phyloP scores from a whole-genome alignment of 1,140 invertebrate species.

The Trichoplusia ni region DNA sequence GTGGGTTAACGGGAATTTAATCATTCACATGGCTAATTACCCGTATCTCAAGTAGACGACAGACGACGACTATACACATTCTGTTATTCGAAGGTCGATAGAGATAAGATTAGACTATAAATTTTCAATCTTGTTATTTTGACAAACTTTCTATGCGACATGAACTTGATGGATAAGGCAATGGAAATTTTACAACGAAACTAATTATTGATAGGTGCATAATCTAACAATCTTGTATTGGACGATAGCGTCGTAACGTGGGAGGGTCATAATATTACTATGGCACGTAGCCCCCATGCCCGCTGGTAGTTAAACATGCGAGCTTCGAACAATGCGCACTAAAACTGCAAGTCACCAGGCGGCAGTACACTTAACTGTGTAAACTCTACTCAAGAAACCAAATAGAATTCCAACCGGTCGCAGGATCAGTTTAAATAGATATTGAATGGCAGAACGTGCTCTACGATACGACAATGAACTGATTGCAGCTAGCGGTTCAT shows the following conservation, averaged over 20 bases:
- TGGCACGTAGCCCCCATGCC: conserved; percentile 10
- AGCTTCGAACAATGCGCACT: conserved; percentile 11
- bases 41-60: too few species aligned
- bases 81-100: background rate
- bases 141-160: background rate
- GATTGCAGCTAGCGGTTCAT: background rate
- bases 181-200: conserved; percentile 10
- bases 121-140: background rate
- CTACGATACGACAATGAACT: background rate
- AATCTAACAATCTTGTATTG: conserved; percentile 3
- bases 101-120: conserved; percentile 20
- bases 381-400: background rate
- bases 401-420: conserved; percentile 4
- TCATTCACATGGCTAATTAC: background rate
- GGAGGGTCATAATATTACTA: conserved; percentile 31
- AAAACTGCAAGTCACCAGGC: conserved; percentile 27
- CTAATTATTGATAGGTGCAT: background rate
- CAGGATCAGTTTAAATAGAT: too few species aligned
- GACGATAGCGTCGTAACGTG: background rate
- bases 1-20: background rate
- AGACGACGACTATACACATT: too few species aligned
- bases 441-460: background rate
- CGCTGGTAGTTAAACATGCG: background rate
- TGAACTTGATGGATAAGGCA: background rate
- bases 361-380: background rate